Percentiles rank a stretch among this genome's conserved stretches.
Evolutionary conservation across 2,113 vertebrate genomes (phyloP).

Genomic region (Azemiops feae): DNA sequence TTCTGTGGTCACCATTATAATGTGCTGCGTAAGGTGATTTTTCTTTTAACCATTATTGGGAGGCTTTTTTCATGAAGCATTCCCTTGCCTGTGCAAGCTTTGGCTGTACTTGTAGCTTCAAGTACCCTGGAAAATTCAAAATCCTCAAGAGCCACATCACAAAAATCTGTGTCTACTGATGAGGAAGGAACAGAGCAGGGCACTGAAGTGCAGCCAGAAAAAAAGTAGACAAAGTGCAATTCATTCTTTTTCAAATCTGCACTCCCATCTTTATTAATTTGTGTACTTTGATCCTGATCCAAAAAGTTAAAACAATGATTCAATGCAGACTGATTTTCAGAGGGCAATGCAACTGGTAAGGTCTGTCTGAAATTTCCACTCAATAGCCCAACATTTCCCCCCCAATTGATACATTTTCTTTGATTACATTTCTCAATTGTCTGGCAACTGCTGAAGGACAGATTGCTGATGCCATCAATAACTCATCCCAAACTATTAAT

Average conservation of each 20-base stretch:
- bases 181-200: not conserved
- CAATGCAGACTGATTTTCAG: not conserved
- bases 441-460: not conserved
- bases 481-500: not conserved
- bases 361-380: not conserved
- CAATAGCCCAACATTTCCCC: not conserved
- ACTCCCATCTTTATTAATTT: not conserved
- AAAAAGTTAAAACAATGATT: not conserved
- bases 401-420: not conserved
- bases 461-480: not conserved
- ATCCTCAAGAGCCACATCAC: not conserved
- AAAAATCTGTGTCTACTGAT: not conserved
- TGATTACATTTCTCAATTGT: not conserved
- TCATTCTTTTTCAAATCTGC: not conserved
- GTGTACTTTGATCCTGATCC: not conserved
- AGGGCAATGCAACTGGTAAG: not conserved
- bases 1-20: not conserved
- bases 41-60: not conserved
- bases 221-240: not conserved
- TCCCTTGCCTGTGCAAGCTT: not conserved
- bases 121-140: not conserved
- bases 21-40: not conserved
- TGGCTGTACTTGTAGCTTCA: not conserved
- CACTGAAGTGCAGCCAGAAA: not conserved
- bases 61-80: not conserved